phyloP scores from a whole-genome alignment of 2,888 invertebrate genomes.

The Timandra comae region DNA sequence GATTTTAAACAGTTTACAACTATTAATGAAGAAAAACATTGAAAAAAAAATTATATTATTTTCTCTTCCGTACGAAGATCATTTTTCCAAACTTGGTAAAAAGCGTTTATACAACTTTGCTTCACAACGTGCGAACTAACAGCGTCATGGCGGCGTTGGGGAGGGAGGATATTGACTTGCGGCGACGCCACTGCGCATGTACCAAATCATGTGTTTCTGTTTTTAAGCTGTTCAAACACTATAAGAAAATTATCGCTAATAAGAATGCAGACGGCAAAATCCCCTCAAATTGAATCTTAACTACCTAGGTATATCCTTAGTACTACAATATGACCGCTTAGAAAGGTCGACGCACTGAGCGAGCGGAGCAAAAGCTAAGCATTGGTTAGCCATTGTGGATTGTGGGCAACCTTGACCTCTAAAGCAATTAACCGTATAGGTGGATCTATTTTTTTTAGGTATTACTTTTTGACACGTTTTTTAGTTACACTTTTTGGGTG shows the following conservation, averaged over 20 bases:
- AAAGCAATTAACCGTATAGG: constrained; percentile 23
- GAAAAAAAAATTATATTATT: no score
- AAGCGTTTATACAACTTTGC: background rate
- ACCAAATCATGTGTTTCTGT: constrained; percentile 70
- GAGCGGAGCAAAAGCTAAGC: constrained; percentile 11
- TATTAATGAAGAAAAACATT: no score
- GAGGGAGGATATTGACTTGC: constrained; percentile 75
- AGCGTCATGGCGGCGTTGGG: constrained; percentile 69
- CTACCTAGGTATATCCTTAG: no score
- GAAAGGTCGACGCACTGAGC: constrained; percentile 17
- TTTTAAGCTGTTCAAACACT: constrained; percentile 54
- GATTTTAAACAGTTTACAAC: no score
- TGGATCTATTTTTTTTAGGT: constrained; percentile 5
- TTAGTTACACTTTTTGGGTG: no score
- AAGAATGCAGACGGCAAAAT: constrained; percentile 33
- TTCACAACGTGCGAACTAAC: constrained; percentile 33
- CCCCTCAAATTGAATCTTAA: no score
- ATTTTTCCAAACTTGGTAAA: background rate
- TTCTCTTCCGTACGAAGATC: no score
- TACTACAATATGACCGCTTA: no score
- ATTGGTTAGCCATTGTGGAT: constrained; percentile 12
- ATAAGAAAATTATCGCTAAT: constrained; percentile 32
- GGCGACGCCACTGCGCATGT: constrained; percentile 67
- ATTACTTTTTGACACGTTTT: background rate
- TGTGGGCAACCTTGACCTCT: constrained; percentile 50